Conservation (phyloP, 2,888 invertebrate genomes). For the Lamellibrachia columna region DNA sequence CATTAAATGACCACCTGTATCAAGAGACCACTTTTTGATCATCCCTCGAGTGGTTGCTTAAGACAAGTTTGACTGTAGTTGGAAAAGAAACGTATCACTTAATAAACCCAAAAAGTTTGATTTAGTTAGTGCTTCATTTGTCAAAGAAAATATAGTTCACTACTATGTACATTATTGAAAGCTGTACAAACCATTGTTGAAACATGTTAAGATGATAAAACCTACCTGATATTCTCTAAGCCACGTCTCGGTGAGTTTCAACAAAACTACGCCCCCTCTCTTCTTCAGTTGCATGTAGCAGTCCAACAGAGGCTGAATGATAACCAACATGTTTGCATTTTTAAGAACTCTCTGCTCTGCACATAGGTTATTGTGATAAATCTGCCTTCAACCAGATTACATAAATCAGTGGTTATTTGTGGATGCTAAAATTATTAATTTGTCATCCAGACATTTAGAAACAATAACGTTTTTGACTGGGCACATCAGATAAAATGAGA, state of each 20-base stretch:
- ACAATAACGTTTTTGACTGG: no score
- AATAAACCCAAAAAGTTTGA: not conserved
- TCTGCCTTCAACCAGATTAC: no score
- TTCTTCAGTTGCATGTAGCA: conserved; percentile 82
- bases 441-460: no score
- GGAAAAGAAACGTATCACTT: no score
- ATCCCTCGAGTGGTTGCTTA: no score
- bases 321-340: not conserved
- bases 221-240: conserved; percentile 83
- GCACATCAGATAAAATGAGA: no score
- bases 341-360: not conserved
- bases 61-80: no score
- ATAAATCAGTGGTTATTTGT: no score
- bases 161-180: not conserved
- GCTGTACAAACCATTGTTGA: not conserved
- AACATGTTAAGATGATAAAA: not conserved
- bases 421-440: no score
- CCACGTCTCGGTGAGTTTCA: conserved; percentile 87
- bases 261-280: conserved; percentile 73
- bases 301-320: conserved; percentile 77
- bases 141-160: not conserved
- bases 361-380: not conserved
- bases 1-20: no score
- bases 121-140: not conserved
- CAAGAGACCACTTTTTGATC: no score